Evolutionary conservation across 2,797 vertebrate genomes (phyloP).

Genomic region (Lutjanus campechanus): DNA sequence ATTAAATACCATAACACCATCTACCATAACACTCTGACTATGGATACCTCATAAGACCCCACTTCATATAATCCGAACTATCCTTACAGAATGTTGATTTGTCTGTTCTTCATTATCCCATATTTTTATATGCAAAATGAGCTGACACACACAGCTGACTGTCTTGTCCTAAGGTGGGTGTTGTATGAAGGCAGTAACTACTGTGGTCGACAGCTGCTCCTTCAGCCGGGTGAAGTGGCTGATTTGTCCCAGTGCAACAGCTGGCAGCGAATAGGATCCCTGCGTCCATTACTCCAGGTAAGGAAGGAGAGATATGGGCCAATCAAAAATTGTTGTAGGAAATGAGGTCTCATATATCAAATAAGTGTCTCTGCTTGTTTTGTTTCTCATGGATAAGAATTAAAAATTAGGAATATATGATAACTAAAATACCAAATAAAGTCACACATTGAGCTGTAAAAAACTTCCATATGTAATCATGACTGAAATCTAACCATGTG

Average conservation of each 20-base stretch:
- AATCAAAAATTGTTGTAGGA: background rate
- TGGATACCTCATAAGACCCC: too few species aligned
- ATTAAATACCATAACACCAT: too few species aligned
- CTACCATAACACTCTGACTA: too few species aligned
- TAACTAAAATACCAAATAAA: background rate
- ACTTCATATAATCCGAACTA: too few species aligned
- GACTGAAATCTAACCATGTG: background rate
- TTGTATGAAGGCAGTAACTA: conserved; percentile 92
- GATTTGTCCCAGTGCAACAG: conserved; percentile 87
- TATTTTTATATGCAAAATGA: background rate
- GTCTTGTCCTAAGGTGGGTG: conserved; percentile 88
- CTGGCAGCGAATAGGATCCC: conserved; percentile 90
- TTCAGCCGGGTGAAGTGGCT: conserved; percentile 86
- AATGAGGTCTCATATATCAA: background rate
- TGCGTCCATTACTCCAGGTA: conserved; percentile 94
- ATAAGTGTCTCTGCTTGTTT: background rate
- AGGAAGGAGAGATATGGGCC: background rate
- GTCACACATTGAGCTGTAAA: background rate
- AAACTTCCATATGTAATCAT: background rate
- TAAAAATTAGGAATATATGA: background rate
- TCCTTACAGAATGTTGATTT: background rate
- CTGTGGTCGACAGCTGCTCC: conserved; percentile 90
- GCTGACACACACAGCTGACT: background rate
- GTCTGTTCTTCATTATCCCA: rapidly evolving
- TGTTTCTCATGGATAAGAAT: background rate